Percentiles rank a stretch among this genome's conserved stretches.
Conservation (phyloP, 2,797 vertebrate species). For the Peromyscus nudipes region DNA sequence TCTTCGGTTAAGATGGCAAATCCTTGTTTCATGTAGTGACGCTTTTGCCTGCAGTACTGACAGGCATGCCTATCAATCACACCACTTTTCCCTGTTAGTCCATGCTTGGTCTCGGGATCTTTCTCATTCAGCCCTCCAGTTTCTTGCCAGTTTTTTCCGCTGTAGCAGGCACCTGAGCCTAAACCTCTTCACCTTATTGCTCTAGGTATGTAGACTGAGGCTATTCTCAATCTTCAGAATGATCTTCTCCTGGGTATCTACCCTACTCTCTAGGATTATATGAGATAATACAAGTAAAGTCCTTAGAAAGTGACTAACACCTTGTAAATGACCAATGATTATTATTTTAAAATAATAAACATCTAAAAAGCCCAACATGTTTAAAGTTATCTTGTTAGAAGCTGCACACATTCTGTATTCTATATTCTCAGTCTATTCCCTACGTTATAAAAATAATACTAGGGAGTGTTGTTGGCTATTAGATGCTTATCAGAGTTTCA, state of each 20-base stretch:
- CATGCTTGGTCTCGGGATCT: not conserved
- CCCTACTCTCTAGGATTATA: not conserved
- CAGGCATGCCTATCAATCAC: not conserved
- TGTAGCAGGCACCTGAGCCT: not conserved
- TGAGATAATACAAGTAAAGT: not conserved
- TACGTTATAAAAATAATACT: slow-evolving; percentile 5
- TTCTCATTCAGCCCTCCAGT: not conserved
- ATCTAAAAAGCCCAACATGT: not conserved
- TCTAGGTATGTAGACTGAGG: not conserved
- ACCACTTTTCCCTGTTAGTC: not conserved
- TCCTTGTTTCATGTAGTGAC: not conserved
- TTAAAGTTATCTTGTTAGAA: slow-evolving; percentile 32
- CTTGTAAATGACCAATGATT: slow-evolving; percentile 2
- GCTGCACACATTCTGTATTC: not conserved
- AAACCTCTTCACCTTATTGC: not conserved
- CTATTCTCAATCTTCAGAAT: not conserved
- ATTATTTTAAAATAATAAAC: slow-evolving; percentile 23
- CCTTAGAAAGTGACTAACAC: not conserved
- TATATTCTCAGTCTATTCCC: not conserved
- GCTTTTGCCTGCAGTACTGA: not conserved
- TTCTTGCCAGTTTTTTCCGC: not conserved
- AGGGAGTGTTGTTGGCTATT: slow-evolving; percentile 6
- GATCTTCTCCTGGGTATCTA: not conserved
- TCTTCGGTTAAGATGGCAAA: not conserved
- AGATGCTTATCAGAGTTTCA: slow-evolving; percentile 16